These are phyloP conservation scores for Aphelenchoides besseyi DNA, from an alignment of 1,140 invertebrate genomes.

Conservation along the genomic window DNA sequence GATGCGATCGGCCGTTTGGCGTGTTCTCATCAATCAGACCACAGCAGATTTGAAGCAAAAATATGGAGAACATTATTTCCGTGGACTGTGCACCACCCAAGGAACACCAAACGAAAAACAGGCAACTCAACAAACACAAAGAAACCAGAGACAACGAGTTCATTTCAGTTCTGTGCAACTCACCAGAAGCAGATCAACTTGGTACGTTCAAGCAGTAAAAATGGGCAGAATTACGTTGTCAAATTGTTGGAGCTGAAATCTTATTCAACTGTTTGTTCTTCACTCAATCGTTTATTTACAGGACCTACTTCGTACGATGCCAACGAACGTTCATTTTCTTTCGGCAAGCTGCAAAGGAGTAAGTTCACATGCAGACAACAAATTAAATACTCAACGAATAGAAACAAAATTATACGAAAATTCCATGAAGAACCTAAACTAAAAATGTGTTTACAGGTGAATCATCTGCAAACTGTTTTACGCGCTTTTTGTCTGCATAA, in stretches of 20 bases:
- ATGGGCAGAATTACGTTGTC: no score
- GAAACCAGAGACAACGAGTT: slow-evolving; percentile 34
- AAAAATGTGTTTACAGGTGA: slow-evolving; percentile 65
- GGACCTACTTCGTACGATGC: slow-evolving; percentile 67
- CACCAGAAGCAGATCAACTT: slow-evolving; percentile 67
- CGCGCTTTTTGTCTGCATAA: slow-evolving; percentile 66
- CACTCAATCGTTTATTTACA: no score
- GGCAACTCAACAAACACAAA: slow-evolving; percentile 46
- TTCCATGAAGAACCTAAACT: no score
- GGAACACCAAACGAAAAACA: slow-evolving; percentile 64
- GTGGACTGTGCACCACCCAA: slow-evolving; percentile 64
- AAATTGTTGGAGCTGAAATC: no score
- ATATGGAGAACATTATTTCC: slow-evolving; percentile 67
- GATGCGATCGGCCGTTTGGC: slow-evolving; percentile 65
- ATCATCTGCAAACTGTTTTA: slow-evolving; percentile 66
- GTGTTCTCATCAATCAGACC: slow-evolving; percentile 64
- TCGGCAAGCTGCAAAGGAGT: slow-evolving; percentile 65
- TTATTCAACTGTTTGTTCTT: no score
- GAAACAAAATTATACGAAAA: no score
- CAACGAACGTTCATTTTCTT: slow-evolving; percentile 66
- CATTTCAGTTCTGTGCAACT: slow-evolving; percentile 62
- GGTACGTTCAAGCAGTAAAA: no score
- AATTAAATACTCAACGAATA: no score
- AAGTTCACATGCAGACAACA: no score
- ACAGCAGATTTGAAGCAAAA: slow-evolving; percentile 64